These are phyloP conservation scores for Plusia festucae DNA, from an alignment of 2,888 invertebrate species.

Conservation along the genomic window DNA sequence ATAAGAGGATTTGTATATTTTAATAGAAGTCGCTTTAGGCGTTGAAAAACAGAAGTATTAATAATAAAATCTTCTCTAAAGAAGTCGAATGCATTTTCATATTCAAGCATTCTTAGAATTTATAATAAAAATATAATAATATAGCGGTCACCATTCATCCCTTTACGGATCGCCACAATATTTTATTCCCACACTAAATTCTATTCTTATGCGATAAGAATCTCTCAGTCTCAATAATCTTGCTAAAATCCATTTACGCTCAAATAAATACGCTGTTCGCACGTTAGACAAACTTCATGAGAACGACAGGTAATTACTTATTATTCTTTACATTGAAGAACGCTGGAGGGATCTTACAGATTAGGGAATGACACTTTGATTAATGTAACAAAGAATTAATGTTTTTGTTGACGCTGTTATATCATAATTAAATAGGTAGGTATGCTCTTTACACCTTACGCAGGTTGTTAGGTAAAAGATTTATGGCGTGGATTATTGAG, in stretches of 20 bases:
- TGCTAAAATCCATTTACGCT: background rate
- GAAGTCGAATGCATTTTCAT: no score
- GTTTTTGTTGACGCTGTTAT: constrained; percentile 32
- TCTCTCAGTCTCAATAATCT: background rate
- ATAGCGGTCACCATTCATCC: no score
- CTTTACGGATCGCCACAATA: background rate
- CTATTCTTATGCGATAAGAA: background rate
- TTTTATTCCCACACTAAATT: background rate
- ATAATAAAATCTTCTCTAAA: no score
- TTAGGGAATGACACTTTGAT: constrained; percentile 37
- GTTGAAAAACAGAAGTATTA: no score
- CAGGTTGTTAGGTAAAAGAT: constrained; percentile 9
- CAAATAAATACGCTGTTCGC: constrained; percentile 29
- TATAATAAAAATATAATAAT: no score
- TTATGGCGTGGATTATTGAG: constrained; percentile 1
- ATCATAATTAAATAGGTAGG: constrained; percentile 34
- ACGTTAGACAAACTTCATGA: constrained; percentile 25
- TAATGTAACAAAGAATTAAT: constrained; percentile 38
- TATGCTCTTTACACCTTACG: constrained; percentile 18
- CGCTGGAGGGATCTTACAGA: constrained; percentile 38
- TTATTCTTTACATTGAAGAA: constrained; percentile 23
- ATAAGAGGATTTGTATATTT: no score
- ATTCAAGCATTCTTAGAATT: no score
- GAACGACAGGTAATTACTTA: constrained; percentile 17
- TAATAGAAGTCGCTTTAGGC: no score